A percentile compares a stretch with the other conserved stretches of the same genome.
phyloP scores from a whole-genome alignment of 2,113 vertebrate species.

The Vombatus ursinus region DNA sequence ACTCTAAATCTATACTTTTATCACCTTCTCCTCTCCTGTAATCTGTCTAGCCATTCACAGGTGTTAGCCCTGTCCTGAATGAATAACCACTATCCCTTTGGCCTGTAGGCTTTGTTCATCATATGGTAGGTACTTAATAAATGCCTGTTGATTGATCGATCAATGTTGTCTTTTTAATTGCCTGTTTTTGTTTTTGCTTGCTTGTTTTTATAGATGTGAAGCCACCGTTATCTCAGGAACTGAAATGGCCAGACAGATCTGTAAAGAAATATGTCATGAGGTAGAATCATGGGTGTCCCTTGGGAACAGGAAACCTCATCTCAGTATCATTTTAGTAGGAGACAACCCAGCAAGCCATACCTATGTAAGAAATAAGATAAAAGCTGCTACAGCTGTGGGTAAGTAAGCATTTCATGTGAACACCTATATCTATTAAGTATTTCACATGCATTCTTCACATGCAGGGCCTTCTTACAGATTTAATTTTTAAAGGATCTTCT shows the following conservation, averaged over 20 bases:
- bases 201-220: conserved; percentile 82
- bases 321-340: conserved; percentile 92
- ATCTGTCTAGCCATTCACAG: neutral
- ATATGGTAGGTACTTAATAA: neutral
- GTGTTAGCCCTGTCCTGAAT: neutral
- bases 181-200: conserved; percentile 48
- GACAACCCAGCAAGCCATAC: conserved; percentile 92
- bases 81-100: neutral
- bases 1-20: neutral
- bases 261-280: conserved; percentile 90
- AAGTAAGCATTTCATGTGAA: conserved; percentile 62
- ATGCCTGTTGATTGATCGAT: neutral
- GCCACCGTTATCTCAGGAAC: conserved; percentile 92
- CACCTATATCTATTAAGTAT: neutral
- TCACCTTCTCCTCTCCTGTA: neutral
- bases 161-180: neutral
- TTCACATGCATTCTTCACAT: neutral
- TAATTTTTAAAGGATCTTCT: neutral
- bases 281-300: conserved; percentile 88
- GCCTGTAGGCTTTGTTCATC: neutral
- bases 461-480: neutral
- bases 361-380: conserved; percentile 94
- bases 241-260: conserved; percentile 89
- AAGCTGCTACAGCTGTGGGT: conserved; percentile 91
- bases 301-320: conserved; percentile 92